Evolutionary conservation across 2,797 vertebrate genomes (phyloP).

Genomic region (Danio kyathit): DNA sequence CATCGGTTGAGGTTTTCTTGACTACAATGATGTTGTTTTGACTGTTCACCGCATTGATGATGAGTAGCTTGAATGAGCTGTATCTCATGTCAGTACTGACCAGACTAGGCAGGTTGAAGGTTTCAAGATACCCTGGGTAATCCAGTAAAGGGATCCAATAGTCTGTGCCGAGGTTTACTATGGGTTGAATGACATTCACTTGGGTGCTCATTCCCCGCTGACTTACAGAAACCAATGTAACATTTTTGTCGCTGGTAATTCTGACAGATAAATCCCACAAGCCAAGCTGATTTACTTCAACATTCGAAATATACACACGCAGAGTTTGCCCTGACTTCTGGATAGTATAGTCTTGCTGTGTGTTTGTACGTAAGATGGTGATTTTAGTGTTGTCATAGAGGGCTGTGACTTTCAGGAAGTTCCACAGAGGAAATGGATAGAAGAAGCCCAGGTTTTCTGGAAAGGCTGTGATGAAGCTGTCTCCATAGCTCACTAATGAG

Average conservation of each 20-base stretch:
- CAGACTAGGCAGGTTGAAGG: not conserved
- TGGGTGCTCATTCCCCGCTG: constrained; percentile 60
- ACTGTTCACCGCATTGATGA: constrained; percentile 60
- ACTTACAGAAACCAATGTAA: constrained; percentile 62
- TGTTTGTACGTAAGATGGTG: accelerated
- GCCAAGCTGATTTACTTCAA: constrained; percentile 6
- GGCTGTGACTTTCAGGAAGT: constrained; percentile 61
- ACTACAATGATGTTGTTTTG: constrained; percentile 39
- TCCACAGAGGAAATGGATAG: accelerated
- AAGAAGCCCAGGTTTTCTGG: constrained; percentile 78
- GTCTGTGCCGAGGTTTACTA: constrained; percentile 31
- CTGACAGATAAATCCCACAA: accelerated
- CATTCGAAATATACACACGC: accelerated
- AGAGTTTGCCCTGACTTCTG: accelerated
- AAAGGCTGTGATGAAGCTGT: constrained; percentile 67
- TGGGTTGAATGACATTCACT: constrained; percentile 62
- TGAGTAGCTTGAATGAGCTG: constrained; percentile 67
- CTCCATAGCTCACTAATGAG: constrained; percentile 57
- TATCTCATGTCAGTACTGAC: constrained; percentile 22
- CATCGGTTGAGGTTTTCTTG: accelerated
- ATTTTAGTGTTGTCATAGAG: accelerated
- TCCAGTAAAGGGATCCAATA: constrained; percentile 68
- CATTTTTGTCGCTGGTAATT: constrained; percentile 52
- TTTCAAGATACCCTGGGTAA: accelerated
- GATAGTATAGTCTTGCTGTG: accelerated